phyloP scores from a whole-genome alignment of 2,113 vertebrate genomes.

The Edolisoma coerulescens region DNA sequence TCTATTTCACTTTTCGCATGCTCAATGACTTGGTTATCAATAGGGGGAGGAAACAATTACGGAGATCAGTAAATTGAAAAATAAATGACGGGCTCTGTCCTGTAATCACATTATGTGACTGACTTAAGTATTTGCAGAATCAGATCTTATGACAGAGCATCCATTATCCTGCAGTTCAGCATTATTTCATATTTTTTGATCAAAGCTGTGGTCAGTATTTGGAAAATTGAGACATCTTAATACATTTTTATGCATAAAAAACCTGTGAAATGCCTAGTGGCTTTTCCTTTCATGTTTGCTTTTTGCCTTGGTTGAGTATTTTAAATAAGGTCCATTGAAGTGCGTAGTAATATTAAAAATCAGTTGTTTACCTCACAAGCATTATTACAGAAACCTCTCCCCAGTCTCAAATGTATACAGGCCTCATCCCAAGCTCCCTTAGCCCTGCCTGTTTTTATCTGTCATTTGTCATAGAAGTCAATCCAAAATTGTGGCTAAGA shows the following conservation, averaged over 20 bases:
- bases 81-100: not conserved
- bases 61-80: not conserved
- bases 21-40: not conserved
- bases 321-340: not conserved
- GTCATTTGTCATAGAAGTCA: not conserved
- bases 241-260: not conserved
- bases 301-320: not conserved
- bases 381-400: not conserved
- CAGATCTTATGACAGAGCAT: not conserved
- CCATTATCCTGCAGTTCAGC: not conserved
- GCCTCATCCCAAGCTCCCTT: not conserved
- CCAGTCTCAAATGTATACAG: not conserved
- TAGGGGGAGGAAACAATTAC: not conserved
- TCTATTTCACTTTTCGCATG: not conserved
- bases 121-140: not conserved
- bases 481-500: not conserved
- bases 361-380: not conserved
- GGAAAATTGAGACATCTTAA: not conserved
- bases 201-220: not conserved
- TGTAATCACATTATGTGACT: not conserved
- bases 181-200: not conserved
- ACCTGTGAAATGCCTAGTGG: not conserved
- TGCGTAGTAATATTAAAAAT: not conserved
- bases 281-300: not conserved
- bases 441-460: not conserved